Conservation (phyloP, 2,888 invertebrate species). For the Phlogophora meticulosa region DNA sequence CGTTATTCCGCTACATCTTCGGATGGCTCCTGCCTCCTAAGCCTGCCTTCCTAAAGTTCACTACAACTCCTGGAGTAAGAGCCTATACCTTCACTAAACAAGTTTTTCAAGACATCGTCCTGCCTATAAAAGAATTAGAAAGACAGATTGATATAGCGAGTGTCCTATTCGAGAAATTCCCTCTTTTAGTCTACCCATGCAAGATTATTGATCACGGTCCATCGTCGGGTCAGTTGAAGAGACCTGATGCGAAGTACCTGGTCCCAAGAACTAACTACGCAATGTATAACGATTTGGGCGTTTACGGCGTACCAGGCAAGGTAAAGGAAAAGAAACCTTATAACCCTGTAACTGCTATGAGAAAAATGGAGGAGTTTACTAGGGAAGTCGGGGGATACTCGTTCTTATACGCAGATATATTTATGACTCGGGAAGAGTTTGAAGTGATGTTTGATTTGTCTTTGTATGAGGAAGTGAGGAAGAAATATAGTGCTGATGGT, state of each 20-base stretch:
- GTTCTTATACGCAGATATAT: constrained; percentile 93
- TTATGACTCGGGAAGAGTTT: constrained; percentile 92
- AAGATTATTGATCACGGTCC: constrained; percentile 92
- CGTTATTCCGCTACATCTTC: constrained; percentile 91
- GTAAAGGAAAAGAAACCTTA: constrained; percentile 92
- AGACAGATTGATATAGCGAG: constrained; percentile 92
- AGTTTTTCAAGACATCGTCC: constrained; percentile 94
- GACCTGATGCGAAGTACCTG: constrained; percentile 90
- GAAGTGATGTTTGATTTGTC: constrained; percentile 93
- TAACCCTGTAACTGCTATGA: constrained; percentile 92
- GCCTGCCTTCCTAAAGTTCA: constrained; percentile 94
- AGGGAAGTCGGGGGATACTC: constrained; percentile 93
- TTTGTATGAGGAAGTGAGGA: constrained; percentile 91
- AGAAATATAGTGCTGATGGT: constrained; percentile 91
- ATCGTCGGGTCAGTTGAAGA: constrained; percentile 90
- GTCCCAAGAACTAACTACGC: constrained; percentile 93
- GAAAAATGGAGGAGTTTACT: constrained; percentile 93
- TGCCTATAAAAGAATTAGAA: constrained; percentile 92
- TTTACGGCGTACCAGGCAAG: constrained; percentile 93
- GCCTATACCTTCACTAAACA: constrained; percentile 93
- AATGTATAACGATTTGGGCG: constrained; percentile 94
- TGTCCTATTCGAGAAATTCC: constrained; percentile 92
- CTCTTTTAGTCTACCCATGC: constrained; percentile 93
- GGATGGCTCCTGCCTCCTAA: constrained; percentile 94
- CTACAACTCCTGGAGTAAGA: constrained; percentile 93